These are phyloP conservation scores for Schizotus pectinicornis DNA, from an alignment of 2,888 invertebrate species.

Conservation along the genomic window DNA sequence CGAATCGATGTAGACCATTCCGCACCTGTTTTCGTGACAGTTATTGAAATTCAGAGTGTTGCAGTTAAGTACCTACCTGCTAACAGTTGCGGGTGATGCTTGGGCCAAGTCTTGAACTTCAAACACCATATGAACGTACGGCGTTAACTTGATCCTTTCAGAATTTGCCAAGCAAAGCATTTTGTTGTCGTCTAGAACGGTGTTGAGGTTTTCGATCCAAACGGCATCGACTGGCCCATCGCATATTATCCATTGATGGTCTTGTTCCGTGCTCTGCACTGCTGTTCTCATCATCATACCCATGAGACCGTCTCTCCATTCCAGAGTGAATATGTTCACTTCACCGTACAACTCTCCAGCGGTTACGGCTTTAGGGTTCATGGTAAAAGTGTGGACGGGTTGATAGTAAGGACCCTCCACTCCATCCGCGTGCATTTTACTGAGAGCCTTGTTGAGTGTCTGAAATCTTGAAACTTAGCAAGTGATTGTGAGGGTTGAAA, in stretches of 20 bases:
- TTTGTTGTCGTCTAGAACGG: slow-evolving; percentile 91
- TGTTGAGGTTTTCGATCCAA: slow-evolving; percentile 95
- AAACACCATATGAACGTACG: slow-evolving; percentile 89
- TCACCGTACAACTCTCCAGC: slow-evolving; percentile 90
- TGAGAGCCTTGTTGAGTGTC: slow-evolving; percentile 75
- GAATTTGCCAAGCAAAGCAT: slow-evolving; percentile 92
- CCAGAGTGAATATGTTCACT: slow-evolving; percentile 81
- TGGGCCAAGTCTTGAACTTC: slow-evolving; percentile 85
- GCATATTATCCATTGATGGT: slow-evolving; percentile 91
- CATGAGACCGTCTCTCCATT: slow-evolving; percentile 90
- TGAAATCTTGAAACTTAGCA: slow-evolving; percentile 50
- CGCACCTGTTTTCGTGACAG: slow-evolving; percentile 61
- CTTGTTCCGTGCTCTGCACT: slow-evolving; percentile 64
- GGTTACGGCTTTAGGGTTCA: slow-evolving; percentile 89
- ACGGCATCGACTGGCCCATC: slow-evolving; percentile 93
- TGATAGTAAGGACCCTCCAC: slow-evolving; percentile 69
- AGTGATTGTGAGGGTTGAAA: slow-evolving; percentile 1
- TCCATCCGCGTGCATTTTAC: slow-evolving; percentile 67
- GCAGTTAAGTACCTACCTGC: slow-evolving; percentile 57
- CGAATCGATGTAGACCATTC: slow-evolving; percentile 92
- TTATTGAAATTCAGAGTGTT: neutral
- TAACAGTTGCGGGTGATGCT: slow-evolving; percentile 91
- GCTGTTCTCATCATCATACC: slow-evolving; percentile 70
- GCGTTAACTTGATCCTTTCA: slow-evolving; percentile 86
- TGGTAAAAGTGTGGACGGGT: slow-evolving; percentile 75